Percentiles rank a stretch among this genome's conserved stretches.
These are phyloP conservation scores for Agapetus fuscipes DNA, from an alignment of 2,888 invertebrate genomes.

Conservation along the genomic window DNA sequence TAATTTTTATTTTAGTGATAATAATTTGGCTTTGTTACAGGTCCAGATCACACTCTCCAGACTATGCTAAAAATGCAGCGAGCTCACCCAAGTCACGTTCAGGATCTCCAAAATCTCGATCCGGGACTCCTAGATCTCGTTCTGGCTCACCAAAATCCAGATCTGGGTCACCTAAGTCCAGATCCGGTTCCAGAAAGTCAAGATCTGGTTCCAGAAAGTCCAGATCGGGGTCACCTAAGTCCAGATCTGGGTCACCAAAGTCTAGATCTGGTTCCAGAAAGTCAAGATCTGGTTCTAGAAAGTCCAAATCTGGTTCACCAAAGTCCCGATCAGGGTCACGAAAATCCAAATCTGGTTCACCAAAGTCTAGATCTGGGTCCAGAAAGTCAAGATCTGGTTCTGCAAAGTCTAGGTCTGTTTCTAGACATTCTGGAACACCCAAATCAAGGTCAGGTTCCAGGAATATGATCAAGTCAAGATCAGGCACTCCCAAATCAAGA, in stretches of 20 bases:
- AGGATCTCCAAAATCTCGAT: conserved; percentile 19
- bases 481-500: conserved; percentile 25
- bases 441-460: conserved; percentile 24
- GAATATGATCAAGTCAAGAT: conserved; percentile 28
- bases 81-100: conserved; percentile 14
- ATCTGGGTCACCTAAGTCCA: conserved; percentile 18
- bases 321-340: conserved; percentile 21
- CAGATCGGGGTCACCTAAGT: conserved; percentile 23
- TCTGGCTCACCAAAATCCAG: conserved; percentile 15
- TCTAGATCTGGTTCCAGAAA: conserved; percentile 8
- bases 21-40: too few relatives aligned
- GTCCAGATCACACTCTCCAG: conserved; percentile 23
- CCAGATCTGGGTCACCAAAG: conserved; percentile 6
- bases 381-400: conserved; percentile 27
- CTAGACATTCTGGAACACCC: conserved; percentile 21
- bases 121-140: conserved; percentile 19
- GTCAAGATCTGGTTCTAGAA: conserved; percentile 21
- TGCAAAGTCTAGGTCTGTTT: conserved; percentile 24
- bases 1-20: too few relatives aligned
- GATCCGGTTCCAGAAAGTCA: conserved; percentile 25
- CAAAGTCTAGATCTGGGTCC: conserved; percentile 23
- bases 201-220: conserved; percentile 25
- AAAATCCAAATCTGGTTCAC: conserved; percentile 25
- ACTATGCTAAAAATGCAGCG: conserved; percentile 4
- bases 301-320: conserved; percentile 16